Base-by-base conservation (phyloP, 2,797 vertebrate species). In the Sebastiscus albofasciatus region DNA sequence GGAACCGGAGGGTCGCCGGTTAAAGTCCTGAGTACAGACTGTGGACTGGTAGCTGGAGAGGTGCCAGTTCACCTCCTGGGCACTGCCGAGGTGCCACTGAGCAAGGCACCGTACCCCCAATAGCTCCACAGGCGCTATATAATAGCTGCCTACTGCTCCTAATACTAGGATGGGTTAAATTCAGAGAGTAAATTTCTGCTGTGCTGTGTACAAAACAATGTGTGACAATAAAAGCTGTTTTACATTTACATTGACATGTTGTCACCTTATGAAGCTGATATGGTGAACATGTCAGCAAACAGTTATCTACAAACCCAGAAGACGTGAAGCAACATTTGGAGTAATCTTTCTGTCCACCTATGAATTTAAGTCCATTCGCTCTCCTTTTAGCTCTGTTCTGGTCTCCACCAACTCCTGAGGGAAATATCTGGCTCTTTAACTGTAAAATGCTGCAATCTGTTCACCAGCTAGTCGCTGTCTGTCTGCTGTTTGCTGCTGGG, bases 41-140 rank as follows among this genome's bases (percentile, higher is more conserved):
- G 36, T 42, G 46, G 46, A 49, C 46, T 49, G 18, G 46, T 49
- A 18, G 18, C 18, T 49, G 46, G 46, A 49, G 46, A 49, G 46
- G 18, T 20, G 46, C 46, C 42, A 46, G 3, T 46, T 46, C 42
- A 46, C 42, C 42, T 46, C 42, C 42, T 46, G 42, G 42, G 42
- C 42, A 46, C 42, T 46, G 42, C 42, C 6, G 16, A 8, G 42
- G 14, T 49, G 46, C 46, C 46, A 49, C 46, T 49, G 46, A 49
- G 46, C 46, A 49, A 49, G 8, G 46, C 46, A 46, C 14, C 6
- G 0, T 0, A 46, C 46, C 18, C 18, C 46, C 18, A 0, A 20
- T 49, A 49, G 46, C 46, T 20, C 46, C 46, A 8, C 46, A 49
- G 46, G 46, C 0, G 18, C 16, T 49, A 20, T 18, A 49, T 20